Evolutionary conservation across 2,888 invertebrate genomes (phyloP).

Genomic region (Cremastinae sp.): DNA sequence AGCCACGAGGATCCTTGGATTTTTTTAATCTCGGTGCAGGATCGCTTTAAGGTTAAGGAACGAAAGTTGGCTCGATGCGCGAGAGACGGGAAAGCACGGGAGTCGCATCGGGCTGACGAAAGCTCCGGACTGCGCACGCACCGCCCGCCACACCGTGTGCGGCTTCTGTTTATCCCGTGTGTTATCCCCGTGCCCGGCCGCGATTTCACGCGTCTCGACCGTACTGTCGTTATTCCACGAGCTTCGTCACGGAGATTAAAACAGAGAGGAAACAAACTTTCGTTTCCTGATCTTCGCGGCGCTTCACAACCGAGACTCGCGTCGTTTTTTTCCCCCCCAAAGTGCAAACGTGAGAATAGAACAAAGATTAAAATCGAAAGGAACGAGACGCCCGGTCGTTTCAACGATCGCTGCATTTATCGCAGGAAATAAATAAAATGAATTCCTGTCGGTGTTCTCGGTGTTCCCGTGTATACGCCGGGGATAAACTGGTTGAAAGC

Average conservation of each 20-base stretch:
- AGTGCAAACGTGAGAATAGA: too few species aligned
- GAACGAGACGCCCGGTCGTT: too few species aligned
- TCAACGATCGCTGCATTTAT: not conserved
- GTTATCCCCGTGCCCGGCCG: conserved; percentile 23
- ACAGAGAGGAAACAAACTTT: conserved; percentile 49
- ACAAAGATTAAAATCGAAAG: too few species aligned
- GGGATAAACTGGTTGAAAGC: conserved; percentile 53
- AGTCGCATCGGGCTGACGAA: conserved; percentile 47
- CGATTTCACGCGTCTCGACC: conserved; percentile 35
- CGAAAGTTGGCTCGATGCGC: conserved; percentile 49
- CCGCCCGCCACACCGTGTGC: not conserved
- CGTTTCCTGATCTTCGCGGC: conserved; percentile 49
- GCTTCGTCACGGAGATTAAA: conserved; percentile 44
- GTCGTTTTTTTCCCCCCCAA: not conserved
- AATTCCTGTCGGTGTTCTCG: conserved; percentile 44
- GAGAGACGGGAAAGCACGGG: conserved; percentile 59
- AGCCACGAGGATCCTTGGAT: not conserved
- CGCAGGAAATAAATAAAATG: too few species aligned
- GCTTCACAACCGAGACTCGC: conserved; percentile 1
- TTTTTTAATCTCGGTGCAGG: conserved; percentile 21
- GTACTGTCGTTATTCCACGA: conserved; percentile 34
- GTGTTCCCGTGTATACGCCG: conserved; percentile 46
- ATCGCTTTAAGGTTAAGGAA: conserved; percentile 56
- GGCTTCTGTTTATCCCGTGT: conserved; percentile 18
- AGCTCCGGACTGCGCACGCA: conserved; percentile 28